Evolutionary conservation across 2,888 invertebrate species (phyloP), one percentile per base, ranked within the genome.

Genomic region (Drosophila melanosoma): DNA sequence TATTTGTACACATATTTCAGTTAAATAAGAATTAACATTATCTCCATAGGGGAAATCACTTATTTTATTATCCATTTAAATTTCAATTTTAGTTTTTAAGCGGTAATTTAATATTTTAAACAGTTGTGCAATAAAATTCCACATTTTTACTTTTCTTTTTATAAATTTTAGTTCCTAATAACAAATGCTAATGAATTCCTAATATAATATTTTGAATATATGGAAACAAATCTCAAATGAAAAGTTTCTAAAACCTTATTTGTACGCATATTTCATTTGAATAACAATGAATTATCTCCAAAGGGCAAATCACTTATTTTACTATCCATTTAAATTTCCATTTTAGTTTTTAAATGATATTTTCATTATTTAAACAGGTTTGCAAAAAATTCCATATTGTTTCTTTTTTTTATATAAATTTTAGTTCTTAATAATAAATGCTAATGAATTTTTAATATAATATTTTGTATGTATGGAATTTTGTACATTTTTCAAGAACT

Each of bases 141-240:
- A 36, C 36, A 6, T 6, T 29, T 1, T 17, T 17, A 7, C 7
- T 36, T 17, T 36, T 0, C 7, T 15, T 36, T 3, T n/a, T 17
- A 15, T 17, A 36, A 0, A 36, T 17, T 36, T 15, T 7, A 36
- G 15, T 38, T 38, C 4, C 4, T n/a, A 17, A 40, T n/a, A 40
- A n/a, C 10, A 40, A n/a, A 40, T 40, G 5, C 40, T n/a, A 40
- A 40, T 40, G n/a, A 40, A 40, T 17, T 10, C 4, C 10, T 5
- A 4, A 11, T 10, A 40, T 40, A n/a, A 40, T 40, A n/a, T 40
- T n/a, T 40, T 17, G 0, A 40, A 10, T 45, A 29, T 6, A 29
- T 29, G 29, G 6, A 29, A 29, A 76, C 79, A 76, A 32, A 32
- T 45, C 53, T 33, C 26, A 60, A 63, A 36, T 35, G n/a, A 26